A percentile compares a stretch with the other conserved stretches of the same genome.
Conservation (phyloP, 2,888 invertebrate genomes). For the Cyrtodaria siliqua region DNA sequence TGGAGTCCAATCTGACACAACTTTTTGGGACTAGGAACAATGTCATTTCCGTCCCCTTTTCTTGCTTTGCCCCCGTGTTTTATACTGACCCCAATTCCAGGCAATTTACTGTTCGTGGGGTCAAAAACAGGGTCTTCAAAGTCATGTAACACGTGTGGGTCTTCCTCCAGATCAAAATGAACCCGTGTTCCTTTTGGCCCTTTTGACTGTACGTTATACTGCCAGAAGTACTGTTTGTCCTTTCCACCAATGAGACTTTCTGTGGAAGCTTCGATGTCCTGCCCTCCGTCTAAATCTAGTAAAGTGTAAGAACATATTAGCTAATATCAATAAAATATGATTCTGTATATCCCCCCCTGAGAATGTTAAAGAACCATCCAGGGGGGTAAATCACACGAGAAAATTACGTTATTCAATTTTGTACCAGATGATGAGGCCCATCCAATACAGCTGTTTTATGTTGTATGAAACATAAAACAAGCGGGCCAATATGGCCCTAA, state of each 20-base stretch:
- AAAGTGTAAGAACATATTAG: too few relatives aligned
- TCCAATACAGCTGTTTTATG: too few relatives aligned
- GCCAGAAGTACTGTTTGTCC: conserved; percentile 93
- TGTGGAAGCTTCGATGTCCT: conserved; percentile 48
- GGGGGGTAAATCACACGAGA: too few relatives aligned
- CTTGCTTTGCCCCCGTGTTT: conserved; percentile 90
- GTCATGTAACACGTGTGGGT: conserved; percentile 96
- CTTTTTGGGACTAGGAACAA: conserved; percentile 97
- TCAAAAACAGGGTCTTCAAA: conserved; percentile 98
- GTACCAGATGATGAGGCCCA: too few relatives aligned
- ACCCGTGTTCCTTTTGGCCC: conserved; percentile 97
- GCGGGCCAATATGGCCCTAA: too few relatives aligned
- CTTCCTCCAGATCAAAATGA: conserved; percentile 89
- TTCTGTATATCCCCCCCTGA: too few relatives aligned
- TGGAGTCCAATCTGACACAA: conserved; percentile 96
- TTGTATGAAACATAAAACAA: too few relatives aligned
- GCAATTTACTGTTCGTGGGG: conserved; percentile 87
- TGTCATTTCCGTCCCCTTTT: conserved; percentile 98
- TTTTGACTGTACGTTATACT: conserved; percentile 99
- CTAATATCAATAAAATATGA: too few relatives aligned
- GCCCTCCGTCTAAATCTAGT: conserved; percentile 67
- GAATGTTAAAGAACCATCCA: too few relatives aligned
- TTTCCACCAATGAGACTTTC: conserved; percentile 65
- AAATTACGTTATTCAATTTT: too few relatives aligned
- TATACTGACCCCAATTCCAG: conserved; percentile 70